Evolutionary conservation across 2,888 invertebrate genomes (phyloP).

Genomic region (Psylliodes chrysocephalus): DNA sequence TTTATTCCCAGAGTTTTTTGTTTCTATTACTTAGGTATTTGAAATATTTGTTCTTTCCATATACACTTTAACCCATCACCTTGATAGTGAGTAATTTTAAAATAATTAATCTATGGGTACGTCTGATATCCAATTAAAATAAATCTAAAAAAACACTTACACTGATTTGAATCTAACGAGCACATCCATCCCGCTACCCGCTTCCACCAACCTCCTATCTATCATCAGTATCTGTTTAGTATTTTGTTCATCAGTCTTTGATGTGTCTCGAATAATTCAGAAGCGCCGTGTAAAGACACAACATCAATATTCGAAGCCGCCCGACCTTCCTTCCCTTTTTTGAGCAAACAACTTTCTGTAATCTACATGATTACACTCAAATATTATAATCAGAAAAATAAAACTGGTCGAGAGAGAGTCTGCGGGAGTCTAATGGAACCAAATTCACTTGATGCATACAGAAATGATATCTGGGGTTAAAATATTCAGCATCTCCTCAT

Average conservation of each 20-base stretch:
- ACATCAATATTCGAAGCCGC: constrained; percentile 29
- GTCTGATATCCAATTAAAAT: neutral
- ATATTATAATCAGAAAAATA: constrained; percentile 32
- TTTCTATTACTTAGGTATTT: too few species aligned
- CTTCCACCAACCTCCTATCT: neutral
- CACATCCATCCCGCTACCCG: neutral
- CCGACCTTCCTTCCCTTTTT: constrained; percentile 20
- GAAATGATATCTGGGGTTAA: constrained; percentile 10
- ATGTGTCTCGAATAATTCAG: constrained; percentile 27
- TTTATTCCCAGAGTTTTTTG: too few species aligned
- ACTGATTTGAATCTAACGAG: neutral
- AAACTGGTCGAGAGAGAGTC: constrained; percentile 22
- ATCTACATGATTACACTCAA: constrained; percentile 32
- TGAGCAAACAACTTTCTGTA: constrained; percentile 30
- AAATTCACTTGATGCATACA: constrained; percentile 27
- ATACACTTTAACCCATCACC: too few species aligned
- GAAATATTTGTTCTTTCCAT: too few species aligned
- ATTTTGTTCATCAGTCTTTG: constrained; percentile 28
- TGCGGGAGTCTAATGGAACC: constrained; percentile 25
- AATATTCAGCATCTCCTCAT: constrained; percentile 12
- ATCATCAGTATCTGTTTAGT: constrained; percentile 22
- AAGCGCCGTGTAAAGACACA: constrained; percentile 16
- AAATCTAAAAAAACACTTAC: neutral
- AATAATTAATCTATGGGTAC: too few species aligned
- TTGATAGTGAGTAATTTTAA: too few species aligned